Evolutionary conservation across 2,888 invertebrate genomes (phyloP).

Genomic region (Heliconius charithonia): DNA sequence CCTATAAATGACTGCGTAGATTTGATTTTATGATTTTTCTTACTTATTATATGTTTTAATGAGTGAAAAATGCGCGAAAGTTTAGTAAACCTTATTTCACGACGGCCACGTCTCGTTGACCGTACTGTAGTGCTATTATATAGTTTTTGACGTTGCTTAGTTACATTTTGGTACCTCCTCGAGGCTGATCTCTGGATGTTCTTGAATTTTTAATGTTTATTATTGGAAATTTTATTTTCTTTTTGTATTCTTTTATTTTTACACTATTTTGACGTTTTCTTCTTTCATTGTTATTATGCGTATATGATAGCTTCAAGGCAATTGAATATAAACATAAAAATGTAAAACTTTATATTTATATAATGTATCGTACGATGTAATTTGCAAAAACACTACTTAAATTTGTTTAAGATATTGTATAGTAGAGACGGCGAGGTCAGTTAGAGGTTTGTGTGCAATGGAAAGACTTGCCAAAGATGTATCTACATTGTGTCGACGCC

Average conservation of each 20-base stretch:
- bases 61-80: no score
- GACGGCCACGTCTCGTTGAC: no score
- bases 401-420: slow-evolving; percentile 31
- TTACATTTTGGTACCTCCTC: slow-evolving; percentile 24
- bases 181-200: slow-evolving; percentile 36
- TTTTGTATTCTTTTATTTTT: background rate
- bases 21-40: no score
- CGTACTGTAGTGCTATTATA: background rate
- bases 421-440: slow-evolving; percentile 36
- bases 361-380: slow-evolving; percentile 26
- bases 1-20: no score
- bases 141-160: background rate
- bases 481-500: slow-evolving; percentile 52
- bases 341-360: slow-evolving; percentile 29
- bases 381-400: slow-evolving; percentile 40
- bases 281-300: background rate
- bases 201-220: slow-evolving; percentile 18
- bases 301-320: slow-evolving; percentile 12
- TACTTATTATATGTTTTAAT: no score
- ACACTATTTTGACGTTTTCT: background rate
- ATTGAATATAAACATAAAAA: background rate
- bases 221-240: background rate
- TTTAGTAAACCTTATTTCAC: no score
- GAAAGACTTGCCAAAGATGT: slow-evolving; percentile 63
- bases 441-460: slow-evolving; percentile 45